Base-by-base conservation (phyloP, 2,888 invertebrate species). In the Chloroclystis v-ata region DNA sequence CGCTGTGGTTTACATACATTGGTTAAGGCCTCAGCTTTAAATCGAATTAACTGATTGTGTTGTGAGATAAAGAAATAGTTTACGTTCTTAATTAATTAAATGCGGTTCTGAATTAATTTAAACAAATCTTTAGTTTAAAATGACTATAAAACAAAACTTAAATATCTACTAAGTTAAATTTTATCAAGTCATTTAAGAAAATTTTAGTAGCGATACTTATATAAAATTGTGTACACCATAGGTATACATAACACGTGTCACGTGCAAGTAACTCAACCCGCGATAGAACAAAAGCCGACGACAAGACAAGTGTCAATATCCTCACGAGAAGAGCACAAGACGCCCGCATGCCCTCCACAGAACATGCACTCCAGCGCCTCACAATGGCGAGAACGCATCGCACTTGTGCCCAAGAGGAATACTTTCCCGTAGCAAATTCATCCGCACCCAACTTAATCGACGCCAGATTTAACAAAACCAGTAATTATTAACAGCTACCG, bases 231-330 rank as follows among this genome's bases (percentile, higher is more conserved):
- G 20, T 4, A 20, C 20, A 20, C 20, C 2, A 20, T 20, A 2
- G 5, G 20, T 20, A 20, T 5, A 4, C 5, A 20, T 4, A 37
- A 37, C 28, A 26, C 13, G 12, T 60, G 66, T 77, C 81, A 81
- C 82, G 81, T 82, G 82, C 75, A 70, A 70, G 84, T 77, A 82
- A 83, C 75, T 62, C 63, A 72, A 86, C 78, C 80, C 84, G 77
- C 70, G 72, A 58, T 70, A 63, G 70, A 73, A 85, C 85, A 85
- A 86, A 79, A 69, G 79, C 70, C 60, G 68, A 69, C 67, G 75
- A 76, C 76, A 75, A 56, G 71, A 64, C 67, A 82, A 86, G 86
- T 87, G 85, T 85, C 83, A 83, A 81, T 81, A 84, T 85, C 85
- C 84, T 82, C 59, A 70, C 64, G 63, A 67, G 63, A 65, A 69